Percentiles rank a stretch among this genome's conserved stretches.
Evolutionary conservation across 2,797 vertebrate genomes (phyloP).

Genomic region (Bucorvus abyssinicus): DNA sequence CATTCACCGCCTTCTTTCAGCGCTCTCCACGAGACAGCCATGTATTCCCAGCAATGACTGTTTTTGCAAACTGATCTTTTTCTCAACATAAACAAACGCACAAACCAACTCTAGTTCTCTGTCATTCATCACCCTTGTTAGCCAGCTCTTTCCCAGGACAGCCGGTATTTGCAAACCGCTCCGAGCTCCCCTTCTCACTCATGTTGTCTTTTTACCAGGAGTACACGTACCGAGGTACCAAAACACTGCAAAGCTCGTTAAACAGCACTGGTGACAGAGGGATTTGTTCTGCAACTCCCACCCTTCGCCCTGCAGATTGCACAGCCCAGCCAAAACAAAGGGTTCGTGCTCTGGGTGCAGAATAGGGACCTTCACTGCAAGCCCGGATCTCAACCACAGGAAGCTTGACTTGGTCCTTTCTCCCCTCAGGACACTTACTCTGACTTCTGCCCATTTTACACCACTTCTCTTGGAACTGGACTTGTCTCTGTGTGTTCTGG

Average conservation of each 20-base stretch:
- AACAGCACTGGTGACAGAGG: neutral
- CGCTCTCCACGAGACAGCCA: neutral
- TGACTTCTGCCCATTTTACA: neutral
- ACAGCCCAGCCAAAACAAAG: neutral
- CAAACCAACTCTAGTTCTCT: neutral
- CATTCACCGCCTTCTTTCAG: neutral
- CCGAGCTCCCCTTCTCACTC: neutral
- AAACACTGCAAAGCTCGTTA: neutral
- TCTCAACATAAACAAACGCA: neutral
- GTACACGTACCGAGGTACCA: neutral
- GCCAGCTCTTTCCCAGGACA: neutral
- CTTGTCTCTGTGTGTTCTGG: neutral
- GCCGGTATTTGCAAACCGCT: neutral
- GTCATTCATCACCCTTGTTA: slow-evolving; percentile 25
- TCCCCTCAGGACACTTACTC: neutral
- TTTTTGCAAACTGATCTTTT: neutral
- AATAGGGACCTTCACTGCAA: neutral
- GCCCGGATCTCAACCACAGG: neutral
- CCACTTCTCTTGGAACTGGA: neutral
- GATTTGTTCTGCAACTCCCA: neutral
- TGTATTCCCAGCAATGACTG: neutral
- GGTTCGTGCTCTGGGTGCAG: neutral
- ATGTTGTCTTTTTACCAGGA: neutral
- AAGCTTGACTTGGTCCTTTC: neutral
- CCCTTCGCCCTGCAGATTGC: neutral